These are phyloP conservation scores for Apteryx mantelli DNA, from an alignment of 2,113 vertebrate species.

Conservation along the genomic window DNA sequence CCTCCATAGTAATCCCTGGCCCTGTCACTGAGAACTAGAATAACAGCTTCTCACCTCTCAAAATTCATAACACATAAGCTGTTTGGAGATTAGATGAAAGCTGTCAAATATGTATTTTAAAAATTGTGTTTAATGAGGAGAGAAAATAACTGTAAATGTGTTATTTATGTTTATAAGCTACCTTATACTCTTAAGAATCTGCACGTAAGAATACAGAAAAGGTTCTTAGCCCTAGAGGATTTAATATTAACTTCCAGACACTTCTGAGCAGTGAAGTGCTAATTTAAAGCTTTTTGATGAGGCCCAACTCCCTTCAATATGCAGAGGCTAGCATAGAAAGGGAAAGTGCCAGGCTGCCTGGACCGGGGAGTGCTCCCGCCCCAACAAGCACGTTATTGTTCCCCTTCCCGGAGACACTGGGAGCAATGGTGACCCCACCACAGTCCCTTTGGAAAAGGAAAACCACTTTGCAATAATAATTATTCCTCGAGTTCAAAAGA, in stretches of 20 bases:
- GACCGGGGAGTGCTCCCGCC: neutral
- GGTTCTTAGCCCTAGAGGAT: neutral
- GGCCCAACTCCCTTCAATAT: neutral
- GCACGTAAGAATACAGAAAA: neutral
- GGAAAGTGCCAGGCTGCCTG: neutral
- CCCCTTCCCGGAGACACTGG: slow-evolving; percentile 29
- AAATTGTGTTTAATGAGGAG: neutral
- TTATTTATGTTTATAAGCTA: neutral
- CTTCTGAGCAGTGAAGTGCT: slow-evolving; percentile 17
- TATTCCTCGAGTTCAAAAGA: slow-evolving; percentile 73
- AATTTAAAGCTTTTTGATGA: slow-evolving; percentile 54
- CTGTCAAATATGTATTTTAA: neutral
- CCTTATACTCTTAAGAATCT: neutral
- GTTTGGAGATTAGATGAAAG: neutral
- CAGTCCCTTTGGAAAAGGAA: slow-evolving; percentile 56
- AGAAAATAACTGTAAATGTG: neutral
- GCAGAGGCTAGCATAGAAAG: fast-evolving
- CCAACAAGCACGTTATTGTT: slow-evolving; percentile 65
- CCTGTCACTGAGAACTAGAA: neutral
- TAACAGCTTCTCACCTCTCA: neutral
- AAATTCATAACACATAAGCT: fast-evolving
- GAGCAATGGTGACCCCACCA: slow-evolving; percentile 51
- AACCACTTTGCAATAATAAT: slow-evolving; percentile 71
- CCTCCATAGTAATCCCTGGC: neutral
- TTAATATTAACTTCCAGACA: slow-evolving; percentile 30